These are phyloP conservation scores for Engraulis encrasicolus DNA, from an alignment of 2,113 vertebrate species.

Conservation along the genomic window DNA sequence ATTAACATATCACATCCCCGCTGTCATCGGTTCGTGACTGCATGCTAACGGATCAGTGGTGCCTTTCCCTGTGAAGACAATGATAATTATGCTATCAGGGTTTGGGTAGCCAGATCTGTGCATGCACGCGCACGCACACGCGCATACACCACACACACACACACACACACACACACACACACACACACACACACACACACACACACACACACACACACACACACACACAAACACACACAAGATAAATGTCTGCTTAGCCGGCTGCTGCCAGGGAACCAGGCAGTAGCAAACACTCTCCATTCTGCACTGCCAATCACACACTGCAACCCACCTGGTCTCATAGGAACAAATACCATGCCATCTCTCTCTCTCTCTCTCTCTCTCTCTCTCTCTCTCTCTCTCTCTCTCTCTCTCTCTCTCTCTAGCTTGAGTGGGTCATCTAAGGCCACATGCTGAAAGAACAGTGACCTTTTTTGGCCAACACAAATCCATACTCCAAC, in stretches of 20 bases:
- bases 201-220: no score
- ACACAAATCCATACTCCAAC: no score
- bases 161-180: no score
- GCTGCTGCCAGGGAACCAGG: background rate
- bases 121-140: no score
- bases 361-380: background rate
- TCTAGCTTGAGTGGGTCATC: background rate
- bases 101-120: background rate
- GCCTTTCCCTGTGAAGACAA: conserved; percentile 25
- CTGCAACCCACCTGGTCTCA: no score
- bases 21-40: conserved; percentile 30
- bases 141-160: no score
- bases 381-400: background rate
- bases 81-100: conserved; percentile 33
- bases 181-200: no score
- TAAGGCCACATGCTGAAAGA: background rate
- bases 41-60: background rate
- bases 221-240: no score
- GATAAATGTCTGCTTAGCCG: no score
- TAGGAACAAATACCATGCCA: no score
- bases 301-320: background rate
- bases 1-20: conserved; percentile 19
- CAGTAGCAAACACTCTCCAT: background rate
- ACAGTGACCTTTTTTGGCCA: background rate
- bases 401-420: background rate